Base-by-base conservation (phyloP, 2,888 invertebrate genomes). In the Mythimna ferrago region DNA sequence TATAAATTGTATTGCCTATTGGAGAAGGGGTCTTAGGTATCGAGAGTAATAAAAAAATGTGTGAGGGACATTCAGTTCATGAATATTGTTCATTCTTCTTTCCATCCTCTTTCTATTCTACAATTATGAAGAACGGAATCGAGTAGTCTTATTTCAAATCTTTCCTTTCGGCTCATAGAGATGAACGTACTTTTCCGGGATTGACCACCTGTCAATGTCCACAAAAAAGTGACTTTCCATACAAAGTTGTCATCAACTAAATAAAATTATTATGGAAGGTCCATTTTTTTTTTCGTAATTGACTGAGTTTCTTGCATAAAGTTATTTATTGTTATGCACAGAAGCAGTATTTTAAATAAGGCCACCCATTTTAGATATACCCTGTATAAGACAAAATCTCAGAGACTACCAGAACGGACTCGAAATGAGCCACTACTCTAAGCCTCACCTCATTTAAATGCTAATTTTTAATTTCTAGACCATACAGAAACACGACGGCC, bases 391-490 rank as follows among this genome's bases (percentile, higher is more conserved):
- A 56, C 53, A 14, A 57, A 48, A 67, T 35, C 35, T 35, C 48
- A 10, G 11, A 44, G 5, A 6, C 32, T 38, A 65, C 38, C 19
- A 73, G 10, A 76, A 56, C 6, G 14, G 16, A 26, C 21, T 53
- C 48, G 44, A 71, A 66, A 78, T 11, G 21, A 58, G 51, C 51
- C 35, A 74, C 51, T 70, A 57, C 32, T 72, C 26, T 32, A 69
- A 72, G 16, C 9, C 38, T 48, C 10, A 48, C n/a, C 57, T 58
- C 19, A 80, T 77, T 71, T 71, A 68, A 66, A 77, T 81, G 71
- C 60, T 26, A 63, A 69, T 74, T 69, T 58, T 61, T 53, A 41
- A 64, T 70, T 65, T 71, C 58, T 67, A 65, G 68, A 60, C 48
- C 63, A 71, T 70, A 60, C 71, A 54, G 41, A 78, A 73, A 60